Conservation (phyloP, 2,888 invertebrate species). For the Drosophila borealis region DNA sequence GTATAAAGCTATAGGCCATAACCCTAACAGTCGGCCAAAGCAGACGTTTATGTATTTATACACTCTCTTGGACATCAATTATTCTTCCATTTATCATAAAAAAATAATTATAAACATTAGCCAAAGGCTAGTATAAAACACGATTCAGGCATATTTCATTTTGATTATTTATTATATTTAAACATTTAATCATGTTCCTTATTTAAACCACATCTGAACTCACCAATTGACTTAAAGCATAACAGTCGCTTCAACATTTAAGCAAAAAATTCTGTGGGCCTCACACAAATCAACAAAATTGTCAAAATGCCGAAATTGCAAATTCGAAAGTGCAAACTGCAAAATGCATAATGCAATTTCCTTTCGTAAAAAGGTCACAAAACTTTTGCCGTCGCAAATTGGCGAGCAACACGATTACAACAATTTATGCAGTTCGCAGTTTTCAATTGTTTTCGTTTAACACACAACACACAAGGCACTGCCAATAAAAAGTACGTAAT, state of each 20-base stretch:
- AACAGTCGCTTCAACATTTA: constrained; percentile 1
- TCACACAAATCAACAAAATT: constrained; percentile 18
- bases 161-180: too few species aligned
- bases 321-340: constrained; percentile 27
- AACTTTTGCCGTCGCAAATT: constrained; percentile 67
- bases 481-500: constrained; percentile 6
- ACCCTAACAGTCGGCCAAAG: too few species aligned
- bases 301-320: constrained; percentile 11
- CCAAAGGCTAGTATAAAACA: too few species aligned
- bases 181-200: not conserved
- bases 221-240: constrained; percentile 25
- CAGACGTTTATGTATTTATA: too few species aligned
- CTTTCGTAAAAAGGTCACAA: constrained; percentile 56
- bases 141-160: not conserved
- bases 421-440: constrained; percentile 39
- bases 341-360: constrained; percentile 60
- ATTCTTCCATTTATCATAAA: too few species aligned
- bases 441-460: constrained; percentile 36
- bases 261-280: not conserved
- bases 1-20: too few species aligned
- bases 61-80: too few species aligned
- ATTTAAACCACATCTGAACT: constrained; percentile 17
- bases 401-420: constrained; percentile 42
- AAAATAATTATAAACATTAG: too few species aligned
- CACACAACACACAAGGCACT: constrained; percentile 30